Evolutionary conservation across 2,888 invertebrate genomes (phyloP).

Genomic region (Schrankia costaestrigalis): DNA sequence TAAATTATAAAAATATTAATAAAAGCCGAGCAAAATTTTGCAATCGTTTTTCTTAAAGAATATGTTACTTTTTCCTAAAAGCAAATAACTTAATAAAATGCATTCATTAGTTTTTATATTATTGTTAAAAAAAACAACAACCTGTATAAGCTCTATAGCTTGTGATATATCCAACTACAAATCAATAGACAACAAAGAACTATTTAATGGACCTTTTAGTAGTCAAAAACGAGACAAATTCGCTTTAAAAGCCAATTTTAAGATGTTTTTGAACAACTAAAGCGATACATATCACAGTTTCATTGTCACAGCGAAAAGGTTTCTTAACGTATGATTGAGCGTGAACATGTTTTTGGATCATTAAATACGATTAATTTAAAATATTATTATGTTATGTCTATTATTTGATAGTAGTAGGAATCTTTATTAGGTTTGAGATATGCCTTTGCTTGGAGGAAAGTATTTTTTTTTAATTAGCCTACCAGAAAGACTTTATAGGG

Average conservation of each 20-base stretch:
- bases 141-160: conserved; percentile 41
- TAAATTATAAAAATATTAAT: too few species aligned
- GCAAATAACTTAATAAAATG: too few species aligned
- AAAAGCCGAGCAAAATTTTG: too few species aligned
- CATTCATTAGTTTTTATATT: neutral
- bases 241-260: conserved; percentile 62
- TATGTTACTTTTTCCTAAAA: too few species aligned
- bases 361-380: conserved; percentile 27
- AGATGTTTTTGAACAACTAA: conserved; percentile 36
- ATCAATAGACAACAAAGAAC: conserved; percentile 65
- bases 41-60: too few species aligned
- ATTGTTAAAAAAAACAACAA: conserved; percentile 25
- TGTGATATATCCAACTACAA: conserved; percentile 56
- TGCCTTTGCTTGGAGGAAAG: too few species aligned
- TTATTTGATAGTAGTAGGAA: neutral
- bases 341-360: conserved; percentile 6
- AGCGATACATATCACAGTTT: conserved; percentile 40
- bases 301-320: conserved; percentile 17
- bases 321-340: conserved; percentile 14
- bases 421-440: too few species aligned
- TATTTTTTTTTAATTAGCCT: too few species aligned
- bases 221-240: conserved; percentile 73
- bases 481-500: too few species aligned
- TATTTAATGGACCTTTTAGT: conserved; percentile 68
- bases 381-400: conserved; percentile 11